Evolutionary conservation across 1,140 invertebrate genomes (phyloP).

Genomic region (Meloidogyne hapla): DNA sequence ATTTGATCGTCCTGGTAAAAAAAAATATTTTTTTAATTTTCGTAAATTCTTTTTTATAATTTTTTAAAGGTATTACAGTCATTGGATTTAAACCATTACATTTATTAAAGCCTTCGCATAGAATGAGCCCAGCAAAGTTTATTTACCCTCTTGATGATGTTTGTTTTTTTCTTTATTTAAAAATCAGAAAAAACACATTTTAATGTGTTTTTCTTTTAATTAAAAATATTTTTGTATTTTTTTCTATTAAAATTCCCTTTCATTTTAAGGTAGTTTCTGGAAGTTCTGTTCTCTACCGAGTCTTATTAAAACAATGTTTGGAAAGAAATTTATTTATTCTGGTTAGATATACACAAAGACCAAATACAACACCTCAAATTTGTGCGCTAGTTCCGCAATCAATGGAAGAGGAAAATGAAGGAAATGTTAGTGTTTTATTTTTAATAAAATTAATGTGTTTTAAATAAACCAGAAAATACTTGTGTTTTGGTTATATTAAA

Average conservation of each 20-base stretch:
- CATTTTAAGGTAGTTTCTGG: constrained; percentile 38
- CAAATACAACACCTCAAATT: constrained; percentile 34
- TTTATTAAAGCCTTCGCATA: constrained; percentile 40
- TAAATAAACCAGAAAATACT: too few species aligned
- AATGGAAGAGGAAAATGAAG: neutral
- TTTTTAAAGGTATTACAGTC: constrained; percentile 35
- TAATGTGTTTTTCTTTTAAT: neutral
- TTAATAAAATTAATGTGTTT: too few species aligned
- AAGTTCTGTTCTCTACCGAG: constrained; percentile 31
- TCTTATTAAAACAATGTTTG: constrained; percentile 32
- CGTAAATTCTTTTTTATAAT: neutral
- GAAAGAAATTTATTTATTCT: constrained; percentile 42
- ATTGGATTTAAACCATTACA: constrained; percentile 43
- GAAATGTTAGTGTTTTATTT: neutral
- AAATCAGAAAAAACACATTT: too few species aligned
- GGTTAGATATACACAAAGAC: constrained; percentile 34
- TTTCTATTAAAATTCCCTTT: neutral
- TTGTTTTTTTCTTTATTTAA: constrained; percentile 10
- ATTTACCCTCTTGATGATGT: constrained; percentile 43
- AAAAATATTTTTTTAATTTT: constrained; percentile 24
- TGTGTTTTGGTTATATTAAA: constrained; percentile 3
- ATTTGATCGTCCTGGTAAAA: constrained; percentile 35
- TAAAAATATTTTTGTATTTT: neutral
- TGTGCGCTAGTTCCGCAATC: constrained; percentile 26
- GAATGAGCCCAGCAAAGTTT: constrained; percentile 40